phyloP scores from a whole-genome alignment of 1,140 invertebrate species.

The Drosophila persimilis region DNA sequence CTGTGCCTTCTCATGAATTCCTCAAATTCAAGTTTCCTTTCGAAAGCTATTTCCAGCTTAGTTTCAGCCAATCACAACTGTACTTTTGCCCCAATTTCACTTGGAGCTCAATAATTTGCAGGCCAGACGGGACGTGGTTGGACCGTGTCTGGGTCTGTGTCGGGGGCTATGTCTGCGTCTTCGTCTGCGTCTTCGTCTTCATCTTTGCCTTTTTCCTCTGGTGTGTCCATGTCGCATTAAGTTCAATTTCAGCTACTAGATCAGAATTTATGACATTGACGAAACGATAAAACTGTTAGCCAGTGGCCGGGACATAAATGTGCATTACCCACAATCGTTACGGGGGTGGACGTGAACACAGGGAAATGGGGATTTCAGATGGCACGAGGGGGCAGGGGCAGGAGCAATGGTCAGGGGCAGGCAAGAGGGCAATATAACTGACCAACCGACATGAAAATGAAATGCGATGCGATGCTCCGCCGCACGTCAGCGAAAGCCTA shows the following conservation, averaged over 20 bases:
- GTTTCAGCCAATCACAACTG: constrained; percentile 19
- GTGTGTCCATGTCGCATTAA: constrained; percentile 62
- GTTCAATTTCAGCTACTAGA: constrained; percentile 79
- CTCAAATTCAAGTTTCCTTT: no score
- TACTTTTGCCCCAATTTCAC: constrained; percentile 15
- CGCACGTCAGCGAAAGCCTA: constrained; percentile 66
- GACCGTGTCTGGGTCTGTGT: background rate
- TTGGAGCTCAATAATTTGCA: constrained; percentile 2
- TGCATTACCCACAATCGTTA: constrained; percentile 55
- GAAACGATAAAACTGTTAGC: constrained; percentile 79
- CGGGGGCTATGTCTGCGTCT: background rate
- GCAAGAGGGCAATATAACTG: constrained; percentile 54
- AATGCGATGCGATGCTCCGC: constrained; percentile 66
- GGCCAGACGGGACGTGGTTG: background rate
- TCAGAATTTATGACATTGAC: constrained; percentile 82
- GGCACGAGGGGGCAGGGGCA: background rate
- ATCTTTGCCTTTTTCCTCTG: background rate
- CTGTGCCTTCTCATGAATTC: no score
- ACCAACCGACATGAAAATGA: constrained; percentile 68
- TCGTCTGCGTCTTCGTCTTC: background rate
- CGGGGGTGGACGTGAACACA: constrained; percentile 4
- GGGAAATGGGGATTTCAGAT: no score
- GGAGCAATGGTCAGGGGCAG: background rate
- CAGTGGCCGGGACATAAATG: constrained; percentile 67
- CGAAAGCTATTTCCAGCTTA: background rate